Evolutionary conservation across 2,797 vertebrate species (phyloP), one percentile per base, ranked within the genome.

Genomic region (Megaceryle alcyon): DNA sequence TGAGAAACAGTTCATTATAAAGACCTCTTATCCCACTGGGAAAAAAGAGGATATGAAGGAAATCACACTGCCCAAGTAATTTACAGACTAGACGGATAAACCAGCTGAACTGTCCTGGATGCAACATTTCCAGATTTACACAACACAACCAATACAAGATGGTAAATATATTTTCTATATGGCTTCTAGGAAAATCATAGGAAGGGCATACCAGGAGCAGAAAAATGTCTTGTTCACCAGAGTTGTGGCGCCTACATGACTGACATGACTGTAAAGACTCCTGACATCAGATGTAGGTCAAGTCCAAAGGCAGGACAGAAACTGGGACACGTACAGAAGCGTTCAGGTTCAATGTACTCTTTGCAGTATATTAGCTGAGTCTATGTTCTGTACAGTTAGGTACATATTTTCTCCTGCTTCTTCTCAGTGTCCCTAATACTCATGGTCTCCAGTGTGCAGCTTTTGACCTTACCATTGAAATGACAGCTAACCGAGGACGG

Each of bases 241-340:
- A 71, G 57, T 28, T 0, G 0, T 6, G 35, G n/a, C 19, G 35
- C 35, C 37, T 1, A 57, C 17, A 2, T 12, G 22, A 60, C 25
- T 31, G 35, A 75, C 18, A 17, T 28, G 25, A 72, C 35, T n/a
- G 29, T 13, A 31, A 81, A 53, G 57, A 44, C 41, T 51, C 63
- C 5, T 29, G 5, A 85, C 54, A 33, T 46, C 65, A 65, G 49
- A 33, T 9, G 41, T 37, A 70, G 33, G 69, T 66, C 12, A 57
- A 79, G 22, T 31, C 51, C 35, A 64, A 84, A 31, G 39, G n/a
- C 82, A 84, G 59, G 46, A 48, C 0, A 2, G 80, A 63, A 41
- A 33, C 0, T 66, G 63, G n/a, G 43, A 56, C 41, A 77, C 14
- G 4, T 0, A 64, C 2, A 69, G 48, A 44, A 35, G 5, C 37